phyloP scores from a whole-genome alignment of 2,797 vertebrate species.

The Sebastolobus alascanus region DNA sequence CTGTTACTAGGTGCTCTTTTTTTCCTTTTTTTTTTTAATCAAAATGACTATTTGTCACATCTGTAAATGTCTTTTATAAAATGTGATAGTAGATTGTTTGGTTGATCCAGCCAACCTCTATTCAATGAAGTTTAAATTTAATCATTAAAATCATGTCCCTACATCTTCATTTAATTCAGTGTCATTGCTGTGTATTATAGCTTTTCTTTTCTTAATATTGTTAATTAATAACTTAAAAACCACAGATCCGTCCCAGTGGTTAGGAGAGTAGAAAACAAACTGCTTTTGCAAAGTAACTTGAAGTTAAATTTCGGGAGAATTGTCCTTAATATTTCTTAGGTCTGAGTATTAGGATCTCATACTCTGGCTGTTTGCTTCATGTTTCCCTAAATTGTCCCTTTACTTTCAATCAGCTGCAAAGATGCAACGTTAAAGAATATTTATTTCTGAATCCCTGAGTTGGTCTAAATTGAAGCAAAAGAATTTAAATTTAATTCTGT shows the following conservation, averaged over 20 bases:
- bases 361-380: not conserved
- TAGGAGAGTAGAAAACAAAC: not conserved
- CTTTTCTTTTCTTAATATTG: not conserved
- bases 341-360: not conserved
- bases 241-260: not conserved
- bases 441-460: slow-evolving; percentile 73
- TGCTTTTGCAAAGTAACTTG: slow-evolving; percentile 26
- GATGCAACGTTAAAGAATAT: slow-evolving; percentile 60
- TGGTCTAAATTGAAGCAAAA: slow-evolving; percentile 51
- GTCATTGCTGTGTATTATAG: not conserved
- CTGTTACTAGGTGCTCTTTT: not conserved
- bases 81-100: not conserved
- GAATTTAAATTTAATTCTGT: slow-evolving; percentile 42
- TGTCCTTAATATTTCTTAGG: not conserved
- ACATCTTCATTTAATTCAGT: too few relatives aligned
- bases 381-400: slow-evolving; percentile 34
- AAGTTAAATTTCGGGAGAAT: not conserved
- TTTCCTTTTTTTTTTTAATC: too few relatives aligned
- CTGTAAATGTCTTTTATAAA: slow-evolving; percentile 1
- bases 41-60: not conserved
- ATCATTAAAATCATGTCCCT: not conserved
- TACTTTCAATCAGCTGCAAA: slow-evolving; percentile 40
- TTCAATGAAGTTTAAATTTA: not conserved
- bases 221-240: not conserved
- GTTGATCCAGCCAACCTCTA: not conserved